Base-by-base conservation (phyloP, 2,113 vertebrate genomes). In the Cariama cristata region DNA sequence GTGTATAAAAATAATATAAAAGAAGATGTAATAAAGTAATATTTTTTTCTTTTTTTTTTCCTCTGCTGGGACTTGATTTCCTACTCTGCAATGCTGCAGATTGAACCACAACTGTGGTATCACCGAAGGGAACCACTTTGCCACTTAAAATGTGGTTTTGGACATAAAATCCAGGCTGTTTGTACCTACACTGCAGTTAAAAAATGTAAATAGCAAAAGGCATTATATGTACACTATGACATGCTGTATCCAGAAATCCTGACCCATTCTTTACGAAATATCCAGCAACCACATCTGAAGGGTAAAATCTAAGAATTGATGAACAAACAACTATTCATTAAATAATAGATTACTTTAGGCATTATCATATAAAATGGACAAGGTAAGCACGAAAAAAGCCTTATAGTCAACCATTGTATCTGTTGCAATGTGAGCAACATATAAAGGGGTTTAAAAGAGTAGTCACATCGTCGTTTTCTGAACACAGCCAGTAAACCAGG, bases 401-500 rank as follows among this genome's bases (percentile, higher is more conserved):
- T 42, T 55, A 40, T 27, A 62, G 49, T 50, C 79, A 95, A 69
- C 68, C 35, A 68, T 2, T 77, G 23, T 74, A 96, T 84, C 38
- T 38, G 55, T 49, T 73, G 22, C 55, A 94, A 71, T 68, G 77
- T 72, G 24, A 91, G 71, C 79, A 73, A 85, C 86, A 95, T 30
- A 45, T 21, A 83, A 86, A 86, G 53, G 50, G 47, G 38, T 95
- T 94, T 86, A 86, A 87, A 96, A 80, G 42, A 94, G 42, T 20
- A 64, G 59, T 86, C 86, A 96, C 95, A 86, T 68, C 13, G 26
- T 87, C 12, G 62, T 72, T 95, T 82, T 96, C 91, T 76, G 50
- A 95, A 47, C 28, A 88, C 38, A 94, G 88, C 9, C 66, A 35
- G 81, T 80, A 80, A 97, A 88, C 58, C 55, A 86, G 49, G 53